A percentile compares a stretch with the other conserved stretches of the same genome.
phyloP scores from a whole-genome alignment of 1,140 invertebrate genomes.

The Dendroctonus valens region DNA sequence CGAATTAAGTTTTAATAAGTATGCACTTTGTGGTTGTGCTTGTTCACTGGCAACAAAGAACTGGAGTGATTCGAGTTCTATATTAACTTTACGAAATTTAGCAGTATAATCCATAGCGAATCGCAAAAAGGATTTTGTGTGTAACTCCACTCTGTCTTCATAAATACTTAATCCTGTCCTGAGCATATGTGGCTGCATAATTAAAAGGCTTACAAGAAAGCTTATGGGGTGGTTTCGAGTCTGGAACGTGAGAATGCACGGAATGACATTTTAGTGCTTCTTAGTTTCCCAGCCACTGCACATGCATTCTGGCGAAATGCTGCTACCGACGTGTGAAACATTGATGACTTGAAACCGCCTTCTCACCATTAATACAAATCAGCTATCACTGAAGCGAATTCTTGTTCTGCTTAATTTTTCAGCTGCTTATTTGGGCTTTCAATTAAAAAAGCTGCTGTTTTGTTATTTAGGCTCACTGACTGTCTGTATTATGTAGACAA shows the following conservation, averaged over 20 bases:
- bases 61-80: too few relatives aligned
- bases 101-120: background rate
- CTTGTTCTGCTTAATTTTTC: too few relatives aligned
- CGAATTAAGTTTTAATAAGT: too few relatives aligned
- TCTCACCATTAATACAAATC: background rate
- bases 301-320: constrained; percentile 4
- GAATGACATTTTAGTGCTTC: constrained; percentile 22
- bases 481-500: too few relatives aligned
- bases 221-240: constrained; percentile 21
- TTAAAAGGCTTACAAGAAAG: constrained; percentile 30
- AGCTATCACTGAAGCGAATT: too few relatives aligned
- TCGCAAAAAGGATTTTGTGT: constrained; percentile 12
- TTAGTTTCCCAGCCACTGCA: constrained; percentile 16
- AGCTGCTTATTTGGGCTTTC: too few relatives aligned
- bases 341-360: constrained; percentile 5
- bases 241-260: constrained; percentile 23
- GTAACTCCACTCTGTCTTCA: constrained; percentile 11
- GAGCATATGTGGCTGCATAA: constrained; percentile 30
- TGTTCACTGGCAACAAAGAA: too few relatives aligned
- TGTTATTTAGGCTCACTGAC: too few relatives aligned
- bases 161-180: constrained; percentile 20
- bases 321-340: constrained; percentile 4
- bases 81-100: too few relatives aligned
- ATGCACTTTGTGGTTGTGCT: too few relatives aligned
- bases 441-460: too few relatives aligned